These are phyloP conservation scores for Acleris holmiana DNA, from an alignment of 2,888 invertebrate species.

Conservation along the genomic window DNA sequence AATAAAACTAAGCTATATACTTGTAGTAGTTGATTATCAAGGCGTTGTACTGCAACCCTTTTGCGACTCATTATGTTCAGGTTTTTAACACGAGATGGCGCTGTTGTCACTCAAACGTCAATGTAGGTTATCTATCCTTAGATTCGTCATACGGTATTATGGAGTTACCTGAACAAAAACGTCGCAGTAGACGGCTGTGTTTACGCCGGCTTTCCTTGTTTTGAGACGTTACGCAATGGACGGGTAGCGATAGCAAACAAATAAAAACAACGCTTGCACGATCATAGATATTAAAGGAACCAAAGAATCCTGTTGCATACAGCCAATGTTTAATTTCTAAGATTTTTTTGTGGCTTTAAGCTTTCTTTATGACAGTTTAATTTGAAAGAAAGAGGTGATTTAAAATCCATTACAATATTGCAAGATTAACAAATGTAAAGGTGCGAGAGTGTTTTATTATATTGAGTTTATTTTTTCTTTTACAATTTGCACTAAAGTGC, in stretches of 20 bases:
- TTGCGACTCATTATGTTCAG: no score
- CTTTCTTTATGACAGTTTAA: background rate
- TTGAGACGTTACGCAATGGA: conserved; percentile 58
- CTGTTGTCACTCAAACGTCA: background rate
- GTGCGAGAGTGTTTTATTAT: no score
- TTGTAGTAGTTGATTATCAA: no score
- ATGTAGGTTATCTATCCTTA: background rate
- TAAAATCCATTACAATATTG: no score
- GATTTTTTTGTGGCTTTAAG: background rate
- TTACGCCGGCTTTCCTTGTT: conserved; percentile 66
- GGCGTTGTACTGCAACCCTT: no score
- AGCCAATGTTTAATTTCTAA: background rate
- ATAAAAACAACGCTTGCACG: conserved; percentile 13
- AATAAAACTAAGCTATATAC: no score
- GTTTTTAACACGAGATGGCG: conserved; percentile 8
- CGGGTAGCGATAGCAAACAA: conserved; percentile 50
- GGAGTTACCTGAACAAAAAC: conserved; percentile 14
- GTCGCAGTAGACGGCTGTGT: conserved; percentile 46
- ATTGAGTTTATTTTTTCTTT: background rate
- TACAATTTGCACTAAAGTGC: no score
- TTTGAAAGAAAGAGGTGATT: no score
- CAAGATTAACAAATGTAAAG: no score
- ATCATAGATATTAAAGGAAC: no score
- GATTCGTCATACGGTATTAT: background rate
- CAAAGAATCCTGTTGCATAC: no score